Conservation (phyloP, 2,113 vertebrate genomes). For the Notarius quadriscutis region DNA sequence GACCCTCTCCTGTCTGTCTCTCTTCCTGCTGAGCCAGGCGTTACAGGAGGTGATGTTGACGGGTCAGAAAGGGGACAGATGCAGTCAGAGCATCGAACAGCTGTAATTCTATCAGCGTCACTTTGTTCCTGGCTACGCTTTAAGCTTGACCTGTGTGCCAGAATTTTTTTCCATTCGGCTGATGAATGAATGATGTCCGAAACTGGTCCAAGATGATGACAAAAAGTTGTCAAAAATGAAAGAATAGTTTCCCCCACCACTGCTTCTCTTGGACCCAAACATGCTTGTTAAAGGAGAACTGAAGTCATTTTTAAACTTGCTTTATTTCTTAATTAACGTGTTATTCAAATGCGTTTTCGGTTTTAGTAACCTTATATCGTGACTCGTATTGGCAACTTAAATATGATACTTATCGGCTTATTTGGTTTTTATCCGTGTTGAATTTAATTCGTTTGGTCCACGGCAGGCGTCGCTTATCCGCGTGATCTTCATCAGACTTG, state of each 20-base stretch:
- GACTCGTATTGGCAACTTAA: too few species aligned
- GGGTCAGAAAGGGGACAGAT: conserved; percentile 40
- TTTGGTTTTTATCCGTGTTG: too few species aligned
- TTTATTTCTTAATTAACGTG: too few species aligned
- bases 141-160: background rate
- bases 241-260: background rate
- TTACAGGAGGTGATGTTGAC: conserved; percentile 40
- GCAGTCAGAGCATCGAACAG: background rate
- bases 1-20: conserved; percentile 23
- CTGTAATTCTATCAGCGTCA: background rate
- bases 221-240: background rate
- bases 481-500: too few species aligned
- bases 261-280: background rate
- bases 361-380: too few species aligned
- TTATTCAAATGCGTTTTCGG: too few species aligned
- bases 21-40: conserved; percentile 39
- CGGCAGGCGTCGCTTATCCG: too few species aligned
- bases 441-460: too few species aligned
- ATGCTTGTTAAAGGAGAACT: background rate
- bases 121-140: background rate
- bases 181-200: background rate
- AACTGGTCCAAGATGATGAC: background rate
- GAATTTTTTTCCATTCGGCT: background rate
- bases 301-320: too few species aligned
- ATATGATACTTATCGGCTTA: too few species aligned